These are phyloP conservation scores for Archivesica marissinica DNA, from an alignment of 1,140 invertebrate species.

Conservation along the genomic window DNA sequence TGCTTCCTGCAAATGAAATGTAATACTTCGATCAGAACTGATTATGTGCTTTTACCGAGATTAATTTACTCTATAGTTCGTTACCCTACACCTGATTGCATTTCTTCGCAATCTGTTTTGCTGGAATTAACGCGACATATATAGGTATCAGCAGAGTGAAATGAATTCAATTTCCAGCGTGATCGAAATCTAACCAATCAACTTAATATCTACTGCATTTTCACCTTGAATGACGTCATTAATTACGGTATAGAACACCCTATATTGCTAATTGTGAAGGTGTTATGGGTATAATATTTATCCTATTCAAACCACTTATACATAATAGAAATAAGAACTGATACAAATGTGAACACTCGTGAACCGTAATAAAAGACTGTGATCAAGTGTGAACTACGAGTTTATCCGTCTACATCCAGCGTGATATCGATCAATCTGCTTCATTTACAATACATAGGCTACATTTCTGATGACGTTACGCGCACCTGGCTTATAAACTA, in stretches of 20 bases:
- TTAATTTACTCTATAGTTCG: not conserved
- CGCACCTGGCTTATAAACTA: no score
- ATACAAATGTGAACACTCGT: no score
- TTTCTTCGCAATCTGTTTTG: not conserved
- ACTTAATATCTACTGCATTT: not conserved
- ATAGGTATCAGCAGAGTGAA: not conserved
- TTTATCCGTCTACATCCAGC: no score
- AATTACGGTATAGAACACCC: not conserved
- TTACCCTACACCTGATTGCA: not conserved
- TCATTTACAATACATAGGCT: no score
- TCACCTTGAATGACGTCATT: not conserved
- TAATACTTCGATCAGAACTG: slow-evolving; percentile 11
- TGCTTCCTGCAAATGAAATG: slow-evolving; percentile 90
- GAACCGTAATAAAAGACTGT: no score
- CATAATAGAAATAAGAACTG: no score
- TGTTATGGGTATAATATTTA: no score
- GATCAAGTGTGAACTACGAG: no score
- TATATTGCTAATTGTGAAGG: no score
- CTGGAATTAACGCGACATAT: not conserved
- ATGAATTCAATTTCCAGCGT: not conserved
- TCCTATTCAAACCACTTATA: no score
- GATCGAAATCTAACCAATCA: slow-evolving; percentile 6
- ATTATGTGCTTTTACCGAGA: slow-evolving; percentile 11
- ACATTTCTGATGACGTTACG: no score
- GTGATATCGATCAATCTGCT: no score